Conservation (phyloP, 1,140 invertebrate species). For the Platorchestia sp. region DNA sequence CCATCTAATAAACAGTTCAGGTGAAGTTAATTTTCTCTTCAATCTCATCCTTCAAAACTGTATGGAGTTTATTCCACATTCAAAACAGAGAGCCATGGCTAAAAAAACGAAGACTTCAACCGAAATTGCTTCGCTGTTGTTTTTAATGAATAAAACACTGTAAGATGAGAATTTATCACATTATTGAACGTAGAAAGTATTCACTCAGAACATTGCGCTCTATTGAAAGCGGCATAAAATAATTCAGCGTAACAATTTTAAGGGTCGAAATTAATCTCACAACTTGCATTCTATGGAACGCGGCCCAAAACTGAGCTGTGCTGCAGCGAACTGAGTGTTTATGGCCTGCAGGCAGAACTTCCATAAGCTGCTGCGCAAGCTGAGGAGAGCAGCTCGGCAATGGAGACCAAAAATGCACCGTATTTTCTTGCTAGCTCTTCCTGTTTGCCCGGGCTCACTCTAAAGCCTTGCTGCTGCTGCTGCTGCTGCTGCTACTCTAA, state of each 20-base stretch:
- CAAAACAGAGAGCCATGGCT: no score
- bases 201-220: not conserved
- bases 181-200: not conserved
- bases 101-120: no score
- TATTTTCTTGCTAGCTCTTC: conserved; percentile 26
- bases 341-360: not conserved
- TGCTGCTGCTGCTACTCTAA: not conserved
- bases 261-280: not conserved
- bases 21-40: no score
- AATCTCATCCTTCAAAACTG: no score
- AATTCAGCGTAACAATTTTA: not conserved
- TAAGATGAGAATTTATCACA: no score
- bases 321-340: not conserved
- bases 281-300: not conserved
- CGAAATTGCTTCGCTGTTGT: no score
- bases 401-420: conserved; percentile 20
- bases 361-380: conserved; percentile 5
- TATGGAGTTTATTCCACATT: no score
- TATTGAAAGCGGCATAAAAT: not conserved
- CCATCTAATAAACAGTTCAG: no score
- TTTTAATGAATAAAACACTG: no score
- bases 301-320: not conserved
- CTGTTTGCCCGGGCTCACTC: not conserved
- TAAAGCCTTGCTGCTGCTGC: not conserved
- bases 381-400: conserved; percentile 10